A percentile compares a stretch with the other conserved stretches of the same genome.
These are phyloP conservation scores for Amblyteles armatorius DNA, from an alignment of 2,888 invertebrate genomes.

Conservation along the genomic window DNA sequence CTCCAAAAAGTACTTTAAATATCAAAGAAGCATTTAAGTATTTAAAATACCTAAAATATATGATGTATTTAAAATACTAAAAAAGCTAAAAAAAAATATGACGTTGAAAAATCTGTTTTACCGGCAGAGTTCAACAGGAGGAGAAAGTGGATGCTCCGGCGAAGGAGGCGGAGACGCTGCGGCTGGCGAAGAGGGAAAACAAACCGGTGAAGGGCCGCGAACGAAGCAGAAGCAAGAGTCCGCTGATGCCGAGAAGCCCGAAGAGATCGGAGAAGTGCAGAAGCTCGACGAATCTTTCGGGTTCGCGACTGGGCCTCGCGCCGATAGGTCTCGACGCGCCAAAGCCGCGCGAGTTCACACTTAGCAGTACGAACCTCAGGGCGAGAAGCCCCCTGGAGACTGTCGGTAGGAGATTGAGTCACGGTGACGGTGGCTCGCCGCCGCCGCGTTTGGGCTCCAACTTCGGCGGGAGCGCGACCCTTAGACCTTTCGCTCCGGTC, in stretches of 20 bases:
- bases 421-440: constrained; percentile 82
- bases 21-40: no score
- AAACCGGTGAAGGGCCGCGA: constrained; percentile 75
- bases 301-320: constrained; percentile 79
- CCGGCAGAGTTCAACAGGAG: constrained; percentile 81
- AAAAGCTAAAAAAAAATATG: not conserved
- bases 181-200: constrained; percentile 75
- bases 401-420: constrained; percentile 82
- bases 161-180: constrained; percentile 74
- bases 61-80: no score
- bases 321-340: constrained; percentile 79
- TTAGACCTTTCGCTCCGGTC: constrained; percentile 76
- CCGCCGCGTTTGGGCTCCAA: constrained; percentile 80
- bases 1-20: no score
- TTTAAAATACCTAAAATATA: no score
- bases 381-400: constrained; percentile 82
- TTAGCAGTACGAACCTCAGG: constrained; percentile 82
- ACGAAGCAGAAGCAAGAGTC: constrained; percentile 82
- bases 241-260: constrained; percentile 81
- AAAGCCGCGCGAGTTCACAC: constrained; percentile 82
- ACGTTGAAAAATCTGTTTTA: not conserved
- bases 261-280: constrained; percentile 80
- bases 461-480: constrained; percentile 81
- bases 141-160: constrained; percentile 79
- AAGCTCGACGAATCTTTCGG: constrained; percentile 81